Evolutionary conservation across 1,140 invertebrate genomes (phyloP).

Genomic region (Saccostrea glomerata): DNA sequence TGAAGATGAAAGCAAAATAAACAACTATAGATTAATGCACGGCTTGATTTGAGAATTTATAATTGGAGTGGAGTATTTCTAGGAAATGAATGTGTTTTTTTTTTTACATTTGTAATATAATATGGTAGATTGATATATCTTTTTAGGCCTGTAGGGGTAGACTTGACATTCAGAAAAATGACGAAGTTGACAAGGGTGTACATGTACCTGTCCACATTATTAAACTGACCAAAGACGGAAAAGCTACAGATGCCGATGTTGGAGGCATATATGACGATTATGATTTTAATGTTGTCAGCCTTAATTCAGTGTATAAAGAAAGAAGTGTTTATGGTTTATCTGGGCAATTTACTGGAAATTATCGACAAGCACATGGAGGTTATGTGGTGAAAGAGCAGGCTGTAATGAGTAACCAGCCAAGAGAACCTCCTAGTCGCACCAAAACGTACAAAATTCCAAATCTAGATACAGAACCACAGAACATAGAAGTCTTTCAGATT

Average conservation of each 20-base stretch:
- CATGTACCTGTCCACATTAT: slow-evolving; percentile 18
- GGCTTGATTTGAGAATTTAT: too few relatives aligned
- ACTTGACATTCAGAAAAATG: background rate
- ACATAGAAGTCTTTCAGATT: slow-evolving; percentile 46
- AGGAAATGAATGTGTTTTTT: too few relatives aligned
- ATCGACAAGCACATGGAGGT: background rate
- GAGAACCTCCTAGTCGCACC: background rate
- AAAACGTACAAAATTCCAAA: background rate
- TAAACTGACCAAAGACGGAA: background rate
- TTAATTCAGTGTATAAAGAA: background rate
- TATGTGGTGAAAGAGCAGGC: background rate
- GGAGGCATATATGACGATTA: background rate
- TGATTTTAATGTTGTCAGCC: slow-evolving; percentile 9
- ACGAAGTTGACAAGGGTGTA: slow-evolving; percentile 35
- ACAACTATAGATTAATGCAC: too few relatives aligned
- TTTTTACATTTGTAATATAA: too few relatives aligned
- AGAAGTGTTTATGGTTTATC: background rate
- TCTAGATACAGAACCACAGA: background rate
- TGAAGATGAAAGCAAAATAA: too few relatives aligned
- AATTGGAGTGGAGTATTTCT: too few relatives aligned
- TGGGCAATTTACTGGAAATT: background rate
- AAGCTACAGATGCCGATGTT: background rate
- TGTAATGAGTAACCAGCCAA: background rate
- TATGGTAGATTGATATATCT: background rate
- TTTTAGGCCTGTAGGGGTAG: slow-evolving; percentile 45